These are phyloP conservation scores for Carposina sasakii DNA, from an alignment of 1,140 invertebrate species.

Conservation along the genomic window DNA sequence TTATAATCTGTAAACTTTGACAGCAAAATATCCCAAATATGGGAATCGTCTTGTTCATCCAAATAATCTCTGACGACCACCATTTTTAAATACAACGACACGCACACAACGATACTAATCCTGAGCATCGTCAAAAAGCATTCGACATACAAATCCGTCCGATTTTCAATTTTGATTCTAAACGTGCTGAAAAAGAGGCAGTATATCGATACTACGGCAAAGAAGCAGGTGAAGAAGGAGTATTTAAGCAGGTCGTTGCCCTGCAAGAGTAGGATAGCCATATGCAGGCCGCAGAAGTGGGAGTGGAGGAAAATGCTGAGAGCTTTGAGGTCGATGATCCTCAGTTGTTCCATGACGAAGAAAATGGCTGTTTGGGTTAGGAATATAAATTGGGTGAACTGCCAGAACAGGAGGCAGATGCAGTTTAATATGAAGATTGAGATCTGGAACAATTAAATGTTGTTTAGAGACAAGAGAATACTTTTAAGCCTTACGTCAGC, in stretches of 20 bases:
- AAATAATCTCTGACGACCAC: conserved; percentile 47
- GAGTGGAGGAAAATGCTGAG: conserved; percentile 68
- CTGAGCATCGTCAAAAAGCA: conserved; percentile 36
- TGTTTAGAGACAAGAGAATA: too few relatives aligned
- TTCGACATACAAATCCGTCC: conserved; percentile 41
- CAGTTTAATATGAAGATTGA: conserved; percentile 47
- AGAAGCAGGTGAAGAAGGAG: conserved; percentile 76
- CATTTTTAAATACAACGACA: conserved; percentile 45
- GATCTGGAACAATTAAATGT: conserved; percentile 48
- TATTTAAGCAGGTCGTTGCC: conserved; percentile 78
- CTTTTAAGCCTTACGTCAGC: too few relatives aligned
- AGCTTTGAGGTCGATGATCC: conserved; percentile 72
- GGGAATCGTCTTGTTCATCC: conserved; percentile 74
- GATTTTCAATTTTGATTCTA: conserved; percentile 40
- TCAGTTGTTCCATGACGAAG: conserved; percentile 77
- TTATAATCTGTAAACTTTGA: conserved; percentile 84
- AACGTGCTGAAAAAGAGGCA: conserved; percentile 49
- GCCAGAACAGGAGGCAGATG: conserved; percentile 77
- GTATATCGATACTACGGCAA: conserved; percentile 42
- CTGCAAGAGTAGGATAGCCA: conserved; percentile 61
- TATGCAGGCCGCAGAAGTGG: conserved; percentile 75
- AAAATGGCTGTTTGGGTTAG: conserved; percentile 79
- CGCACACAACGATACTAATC: conserved; percentile 31
- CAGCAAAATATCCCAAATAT: conserved; percentile 84
- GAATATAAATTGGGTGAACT: conserved; percentile 87